A percentile compares a stretch with the other conserved stretches of the same genome.
phyloP scores from a whole-genome alignment of 1,140 invertebrate genomes.

The Medauroidea extradentata region DNA sequence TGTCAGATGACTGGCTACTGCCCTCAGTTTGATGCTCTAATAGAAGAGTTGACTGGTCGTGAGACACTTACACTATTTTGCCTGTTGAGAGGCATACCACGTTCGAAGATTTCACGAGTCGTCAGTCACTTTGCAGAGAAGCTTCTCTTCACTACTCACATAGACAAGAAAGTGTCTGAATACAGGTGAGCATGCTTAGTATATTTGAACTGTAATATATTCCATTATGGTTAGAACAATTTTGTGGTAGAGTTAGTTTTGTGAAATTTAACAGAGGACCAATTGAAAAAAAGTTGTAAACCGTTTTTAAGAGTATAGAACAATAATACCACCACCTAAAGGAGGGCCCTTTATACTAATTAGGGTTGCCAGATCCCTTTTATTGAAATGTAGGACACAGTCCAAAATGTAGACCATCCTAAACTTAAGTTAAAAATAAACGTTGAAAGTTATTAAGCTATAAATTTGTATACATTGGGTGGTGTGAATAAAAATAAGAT shows the following conservation, averaged over 20 bases:
- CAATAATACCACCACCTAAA: too few relatives aligned
- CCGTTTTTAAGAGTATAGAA: too few relatives aligned
- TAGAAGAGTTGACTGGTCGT: constrained; percentile 61
- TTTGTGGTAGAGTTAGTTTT: not conserved
- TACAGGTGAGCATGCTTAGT: constrained; percentile 1
- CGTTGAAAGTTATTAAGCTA: too few relatives aligned
- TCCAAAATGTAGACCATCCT: too few relatives aligned
- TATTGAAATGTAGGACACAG: too few relatives aligned
- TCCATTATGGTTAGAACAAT: not conserved
- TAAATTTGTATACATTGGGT: too few relatives aligned
- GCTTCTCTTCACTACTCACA: constrained; percentile 37
- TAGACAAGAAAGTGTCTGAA: constrained; percentile 45
- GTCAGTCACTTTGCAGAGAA: constrained; percentile 31
- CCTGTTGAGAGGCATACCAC: constrained; percentile 42
- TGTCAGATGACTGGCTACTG: constrained; percentile 60
- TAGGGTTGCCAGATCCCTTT: too few relatives aligned
- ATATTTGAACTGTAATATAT: not conserved
- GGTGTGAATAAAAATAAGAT: too few relatives aligned
- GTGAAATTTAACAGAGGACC: too few relatives aligned
- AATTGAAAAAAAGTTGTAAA: too few relatives aligned
- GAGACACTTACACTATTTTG: constrained; percentile 52
- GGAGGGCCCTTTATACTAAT: too few relatives aligned
- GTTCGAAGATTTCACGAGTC: not conserved
- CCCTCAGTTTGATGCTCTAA: constrained; percentile 81
- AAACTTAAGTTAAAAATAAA: not conserved